Conservation (phyloP, 1,140 invertebrate genomes). For the Drosophila melanica region DNA sequence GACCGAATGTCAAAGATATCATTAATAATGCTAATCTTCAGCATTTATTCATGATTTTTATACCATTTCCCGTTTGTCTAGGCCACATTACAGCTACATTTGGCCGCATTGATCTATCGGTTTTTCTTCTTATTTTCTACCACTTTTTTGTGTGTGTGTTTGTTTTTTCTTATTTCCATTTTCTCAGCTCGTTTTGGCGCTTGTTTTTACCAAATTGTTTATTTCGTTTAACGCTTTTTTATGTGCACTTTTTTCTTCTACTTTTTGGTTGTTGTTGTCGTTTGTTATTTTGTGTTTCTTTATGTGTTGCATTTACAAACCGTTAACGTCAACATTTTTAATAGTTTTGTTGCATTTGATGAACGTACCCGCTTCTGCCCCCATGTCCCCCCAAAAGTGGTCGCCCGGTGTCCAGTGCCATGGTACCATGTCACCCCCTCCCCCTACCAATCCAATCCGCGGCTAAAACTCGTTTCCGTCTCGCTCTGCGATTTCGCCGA, state of each 20-base stretch:
- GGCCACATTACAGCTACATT: constrained; percentile 37
- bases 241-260: constrained; percentile 34
- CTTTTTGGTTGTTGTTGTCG: constrained; percentile 26
- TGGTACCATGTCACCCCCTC: not conserved
- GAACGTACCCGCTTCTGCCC: constrained; percentile 35
- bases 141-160: constrained; percentile 11
- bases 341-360: constrained; percentile 69
- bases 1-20: constrained; percentile 33
- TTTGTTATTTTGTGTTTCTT: constrained; percentile 40
- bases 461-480: constrained; percentile 60
- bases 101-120: constrained; percentile 43
- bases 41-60: constrained; percentile 30
- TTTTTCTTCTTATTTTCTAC: constrained; percentile 30
- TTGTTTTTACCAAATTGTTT: constrained; percentile 53
- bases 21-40: constrained; percentile 49
- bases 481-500: constrained; percentile 60
- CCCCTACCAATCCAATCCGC: not conserved
- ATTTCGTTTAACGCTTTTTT: constrained; percentile 41
- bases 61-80: constrained; percentile 39
- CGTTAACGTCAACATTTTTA: constrained; percentile 72
- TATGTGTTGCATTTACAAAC: constrained; percentile 69
- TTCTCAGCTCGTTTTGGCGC: constrained; percentile 46
- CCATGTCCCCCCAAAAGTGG: not conserved
- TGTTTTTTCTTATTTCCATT: constrained; percentile 21
- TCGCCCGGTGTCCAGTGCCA: constrained; percentile 40